Conservation (phyloP, 2,113 vertebrate species). For the Urocitellus parryii region DNA sequence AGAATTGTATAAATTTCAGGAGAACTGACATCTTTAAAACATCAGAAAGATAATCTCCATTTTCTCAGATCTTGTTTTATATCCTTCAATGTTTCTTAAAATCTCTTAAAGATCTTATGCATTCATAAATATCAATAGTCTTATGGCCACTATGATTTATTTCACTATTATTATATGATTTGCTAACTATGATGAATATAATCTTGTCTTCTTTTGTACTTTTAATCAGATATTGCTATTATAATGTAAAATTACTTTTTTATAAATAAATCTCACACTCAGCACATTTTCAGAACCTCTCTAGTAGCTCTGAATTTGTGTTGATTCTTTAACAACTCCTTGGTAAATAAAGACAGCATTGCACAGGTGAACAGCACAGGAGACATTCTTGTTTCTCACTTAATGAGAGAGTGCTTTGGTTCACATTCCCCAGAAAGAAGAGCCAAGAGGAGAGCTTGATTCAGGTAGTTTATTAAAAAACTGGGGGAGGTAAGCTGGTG, state of each 20-base stretch:
- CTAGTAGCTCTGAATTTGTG: neutral
- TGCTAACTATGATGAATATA: neutral
- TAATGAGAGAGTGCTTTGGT: neutral
- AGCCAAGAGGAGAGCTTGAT: neutral
- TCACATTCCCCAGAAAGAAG: neutral
- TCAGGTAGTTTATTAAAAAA: neutral
- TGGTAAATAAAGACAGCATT: neutral
- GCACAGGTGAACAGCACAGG: neutral
- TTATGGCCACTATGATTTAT: no score
- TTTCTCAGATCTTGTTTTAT: neutral
- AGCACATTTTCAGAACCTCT: neutral
- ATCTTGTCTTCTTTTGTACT: slow-evolving; percentile 17
- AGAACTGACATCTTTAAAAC: neutral
- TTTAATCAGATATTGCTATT: neutral
- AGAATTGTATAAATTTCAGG: neutral
- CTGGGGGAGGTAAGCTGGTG: neutral
- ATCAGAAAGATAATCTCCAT: neutral
- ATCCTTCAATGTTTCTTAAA: neutral
- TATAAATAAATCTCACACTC: neutral
- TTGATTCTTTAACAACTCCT: neutral
- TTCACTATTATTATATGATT: neutral
- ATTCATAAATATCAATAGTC: neutral
- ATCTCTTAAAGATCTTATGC: neutral
- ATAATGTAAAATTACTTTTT: neutral
- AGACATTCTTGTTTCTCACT: neutral